Evolutionary conservation across 1,140 invertebrate species (phyloP), one percentile per base, ranked within the genome.

Genomic region (Drosophila baimaii): DNA sequence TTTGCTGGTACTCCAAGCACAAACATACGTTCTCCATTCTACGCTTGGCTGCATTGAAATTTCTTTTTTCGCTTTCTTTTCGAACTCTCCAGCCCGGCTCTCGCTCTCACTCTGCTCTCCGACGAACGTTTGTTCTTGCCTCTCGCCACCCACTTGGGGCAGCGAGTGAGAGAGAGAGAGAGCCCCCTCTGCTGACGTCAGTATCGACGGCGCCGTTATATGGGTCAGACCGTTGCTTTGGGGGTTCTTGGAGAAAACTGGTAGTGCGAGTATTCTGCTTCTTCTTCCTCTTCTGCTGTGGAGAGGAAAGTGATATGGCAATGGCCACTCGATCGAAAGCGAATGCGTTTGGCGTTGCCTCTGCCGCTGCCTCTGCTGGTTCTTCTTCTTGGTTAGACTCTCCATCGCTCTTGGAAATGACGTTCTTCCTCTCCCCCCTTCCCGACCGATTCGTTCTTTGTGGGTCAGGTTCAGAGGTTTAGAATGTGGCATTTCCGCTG

Each of bases 1-100:
- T 68, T 69, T 69, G 62, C 27, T 66, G 46, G 62, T 17, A 64
- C 51, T 35, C 31, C 58, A 55, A 51, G 61, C 65, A 51, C 65
- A 69, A 51, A 75, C 51, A 75, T 76, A 76, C 52, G 76, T 77
- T 86, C 74, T 89, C 72, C 80, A 84, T 88, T 81, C 80, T 84
- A 80, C 84, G 84, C 85, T 81, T 88, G 65, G 77, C 31, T 89
- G 80, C 83, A 83, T 89, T 88, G 76, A 89, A 86, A 88, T 88
- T 88, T 88, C 84, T 88, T 88, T 77, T 88, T 88, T 88, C 83
- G 84, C 84, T 88, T 88, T 88, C 84, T 90, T 88, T 88, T 89
- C 83, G 81, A 80, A 74, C 63, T 84, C 81, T 77, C 68, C 81
- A 77, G 46, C 69, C 74, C 31, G 41, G 44, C 78, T 77, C 77